Base-by-base conservation (phyloP, 2,888 invertebrate genomes). In the Eutolmus rufibarbis region DNA sequence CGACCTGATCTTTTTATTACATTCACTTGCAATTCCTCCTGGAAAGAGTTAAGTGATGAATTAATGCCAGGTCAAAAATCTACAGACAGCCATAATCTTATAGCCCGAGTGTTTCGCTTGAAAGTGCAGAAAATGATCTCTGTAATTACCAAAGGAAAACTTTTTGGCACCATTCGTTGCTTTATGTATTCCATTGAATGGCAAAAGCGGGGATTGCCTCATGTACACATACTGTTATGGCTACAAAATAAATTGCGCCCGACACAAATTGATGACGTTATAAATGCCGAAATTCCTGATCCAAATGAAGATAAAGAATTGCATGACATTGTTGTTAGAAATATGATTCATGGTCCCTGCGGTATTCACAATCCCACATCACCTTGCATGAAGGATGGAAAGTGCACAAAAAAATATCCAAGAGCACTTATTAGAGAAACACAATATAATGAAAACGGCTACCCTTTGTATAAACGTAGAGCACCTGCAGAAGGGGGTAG, bases 301-400 rank as follows among this genome's bases (percentile, higher is more conserved):
- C 40, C 40, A 9, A 31, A 31, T 31, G 31, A 31, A 31, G 31
- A 31, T 4, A 77, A 81, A 23, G 40, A 86, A 66, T 89, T 91
- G 46, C 89, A 87, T 89, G 89, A 89, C 56, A 87, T 90, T 77
- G 89, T 91, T 78, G 89, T 57, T 77, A 86, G 46, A 85, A 87
- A 89, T 88, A 88, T 91, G 90, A 90, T 91, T 40, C 91, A 92
- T 90, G 91, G 91, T 8, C 91, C 91, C 9, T 91, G 91, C 89
- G 91, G 91, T 14, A 34, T 19, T 8, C 84, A 90, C 2, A 91
- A 91, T 89, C 84, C 66, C 7, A 89, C 89, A 56, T 90, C 91
- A 31, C 91, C 91, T 4, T 93, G 93, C 89, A 93, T 92, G 91
- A 88, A 89, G 31, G 89, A 91, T 57, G 91, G 90, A 0, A 89